Conservation (phyloP, 1,140 invertebrate genomes). For the Drusus annulatus region DNA sequence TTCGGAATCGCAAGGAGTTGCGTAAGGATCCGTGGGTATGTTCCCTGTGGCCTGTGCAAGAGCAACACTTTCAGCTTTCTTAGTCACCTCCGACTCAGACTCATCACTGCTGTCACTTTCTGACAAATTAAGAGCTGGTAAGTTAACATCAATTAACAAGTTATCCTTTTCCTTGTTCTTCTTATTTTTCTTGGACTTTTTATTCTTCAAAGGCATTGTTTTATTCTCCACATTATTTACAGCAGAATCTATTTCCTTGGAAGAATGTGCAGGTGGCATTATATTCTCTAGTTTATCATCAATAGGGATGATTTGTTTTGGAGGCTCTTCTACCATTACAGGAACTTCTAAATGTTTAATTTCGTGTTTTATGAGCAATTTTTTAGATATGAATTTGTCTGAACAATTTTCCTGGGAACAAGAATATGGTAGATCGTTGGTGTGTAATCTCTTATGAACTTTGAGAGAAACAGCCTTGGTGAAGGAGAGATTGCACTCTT, state of each 20-base stretch:
- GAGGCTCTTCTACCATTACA: slow-evolving; percentile 58
- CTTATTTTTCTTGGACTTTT: slow-evolving; percentile 75
- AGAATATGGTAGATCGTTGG: slow-evolving; percentile 78
- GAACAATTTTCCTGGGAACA: slow-evolving; percentile 80
- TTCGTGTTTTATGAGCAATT: slow-evolving; percentile 81
- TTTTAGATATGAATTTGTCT: slow-evolving; percentile 86
- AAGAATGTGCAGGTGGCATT: slow-evolving; percentile 58
- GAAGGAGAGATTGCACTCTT: slow-evolving; percentile 84
- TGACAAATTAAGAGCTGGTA: slow-evolving; percentile 86
- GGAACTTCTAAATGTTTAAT: slow-evolving; percentile 70
- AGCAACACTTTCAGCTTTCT: slow-evolving; percentile 35
- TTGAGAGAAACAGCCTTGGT: slow-evolving; percentile 83
- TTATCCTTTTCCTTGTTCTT: slow-evolving; percentile 76
- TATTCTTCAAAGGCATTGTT: slow-evolving; percentile 61
- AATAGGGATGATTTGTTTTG: slow-evolving; percentile 33
- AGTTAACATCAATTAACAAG: slow-evolving; percentile 73
- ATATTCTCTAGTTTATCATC: slow-evolving; percentile 64
- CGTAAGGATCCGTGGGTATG: no score
- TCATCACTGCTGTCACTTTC: slow-evolving; percentile 86
- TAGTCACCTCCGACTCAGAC: slow-evolving; percentile 74
- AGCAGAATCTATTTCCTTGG: slow-evolving; percentile 62
- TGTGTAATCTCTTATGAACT: slow-evolving; percentile 86
- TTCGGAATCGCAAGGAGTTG: slow-evolving; percentile 3
- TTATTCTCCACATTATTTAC: slow-evolving; percentile 60
- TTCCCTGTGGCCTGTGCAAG: neutral